phyloP scores from a whole-genome alignment of 2,888 invertebrate genomes.

The Altica lythri region DNA sequence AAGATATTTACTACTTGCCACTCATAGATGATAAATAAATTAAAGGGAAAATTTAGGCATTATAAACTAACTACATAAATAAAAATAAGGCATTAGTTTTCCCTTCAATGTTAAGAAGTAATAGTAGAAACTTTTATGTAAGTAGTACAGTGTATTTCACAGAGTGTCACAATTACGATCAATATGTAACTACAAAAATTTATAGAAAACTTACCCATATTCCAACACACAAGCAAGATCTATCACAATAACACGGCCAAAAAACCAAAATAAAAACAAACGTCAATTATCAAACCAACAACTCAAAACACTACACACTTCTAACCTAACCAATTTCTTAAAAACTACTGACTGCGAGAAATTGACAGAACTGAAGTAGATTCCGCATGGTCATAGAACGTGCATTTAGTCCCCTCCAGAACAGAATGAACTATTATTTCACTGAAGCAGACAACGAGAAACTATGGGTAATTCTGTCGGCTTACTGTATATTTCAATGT shows the following conservation, averaged over 20 bases:
- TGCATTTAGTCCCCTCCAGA: conserved; percentile 26
- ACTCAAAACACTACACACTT: conserved; percentile 4
- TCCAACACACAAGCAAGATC: background rate
- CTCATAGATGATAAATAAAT: no score
- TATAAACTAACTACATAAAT: no score
- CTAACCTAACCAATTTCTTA: conserved; percentile 4
- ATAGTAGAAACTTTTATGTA: no score
- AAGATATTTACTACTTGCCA: no score
- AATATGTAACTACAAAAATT: no score
- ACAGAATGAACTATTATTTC: conserved; percentile 9
- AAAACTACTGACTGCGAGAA: conserved; percentile 6
- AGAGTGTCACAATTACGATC: no score
- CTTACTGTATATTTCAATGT: background rate
- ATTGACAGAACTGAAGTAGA: conserved; percentile 10
- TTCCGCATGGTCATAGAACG: conserved; percentile 21
- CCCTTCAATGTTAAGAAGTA: no score
- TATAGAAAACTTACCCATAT: conserved; percentile 22
- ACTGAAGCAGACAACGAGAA: conserved; percentile 20
- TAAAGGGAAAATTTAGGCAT: no score
- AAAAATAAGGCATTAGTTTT: no score
- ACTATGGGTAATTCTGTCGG: background rate
- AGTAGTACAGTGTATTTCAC: no score
- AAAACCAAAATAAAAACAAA: conserved; percentile 19
- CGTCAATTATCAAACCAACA: conserved; percentile 8
- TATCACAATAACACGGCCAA: conserved; percentile 9